These are phyloP conservation scores for Nipponacmea schrenckii DNA, from an alignment of 2,888 invertebrate species.

Conservation along the genomic window DNA sequence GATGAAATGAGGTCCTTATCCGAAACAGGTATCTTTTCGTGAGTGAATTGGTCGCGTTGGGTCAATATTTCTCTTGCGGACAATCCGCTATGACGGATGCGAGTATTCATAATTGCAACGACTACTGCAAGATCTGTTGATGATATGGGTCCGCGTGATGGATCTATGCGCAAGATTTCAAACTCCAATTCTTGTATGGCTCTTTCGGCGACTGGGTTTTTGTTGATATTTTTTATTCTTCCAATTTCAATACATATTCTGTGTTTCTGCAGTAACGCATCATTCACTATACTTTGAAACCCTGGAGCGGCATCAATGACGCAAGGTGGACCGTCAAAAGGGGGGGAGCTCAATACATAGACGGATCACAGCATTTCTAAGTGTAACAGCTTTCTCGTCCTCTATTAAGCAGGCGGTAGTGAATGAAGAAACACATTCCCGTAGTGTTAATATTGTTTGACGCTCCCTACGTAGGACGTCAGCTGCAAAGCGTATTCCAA, in stretches of 20 bases:
- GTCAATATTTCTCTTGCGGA: constrained; percentile 11
- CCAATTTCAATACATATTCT: constrained; percentile 36
- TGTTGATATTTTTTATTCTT: constrained; percentile 34
- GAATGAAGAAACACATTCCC: constrained; percentile 35
- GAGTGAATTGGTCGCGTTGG: constrained; percentile 3
- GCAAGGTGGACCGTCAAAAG: constrained; percentile 29
- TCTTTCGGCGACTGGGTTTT: constrained; percentile 44
- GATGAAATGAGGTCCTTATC: constrained; percentile 3
- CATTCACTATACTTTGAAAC: not conserved
- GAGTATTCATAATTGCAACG: constrained; percentile 6
- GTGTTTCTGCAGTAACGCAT: constrained; percentile 18
- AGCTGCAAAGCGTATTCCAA: constrained; percentile 21
- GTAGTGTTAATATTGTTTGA: constrained; percentile 30
- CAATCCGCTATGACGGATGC: constrained; percentile 10
- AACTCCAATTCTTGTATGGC: constrained; percentile 42
- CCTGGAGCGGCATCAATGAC: constrained; percentile 39
- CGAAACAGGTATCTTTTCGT: constrained; percentile 1
- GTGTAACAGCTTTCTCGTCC: constrained; percentile 23
- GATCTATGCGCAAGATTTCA: constrained; percentile 39
- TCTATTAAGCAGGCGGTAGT: constrained; percentile 26
- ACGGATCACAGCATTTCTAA: constrained; percentile 25
- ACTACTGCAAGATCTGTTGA: not conserved
- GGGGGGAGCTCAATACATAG: constrained; percentile 30
- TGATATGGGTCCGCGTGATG: constrained; percentile 8
- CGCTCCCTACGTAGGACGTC: constrained; percentile 32